A percentile compares a stretch with the other conserved stretches of the same genome.
These are phyloP conservation scores for Agonopterix subpropinquella DNA, from an alignment of 2,888 invertebrate genomes.

Conservation along the genomic window DNA sequence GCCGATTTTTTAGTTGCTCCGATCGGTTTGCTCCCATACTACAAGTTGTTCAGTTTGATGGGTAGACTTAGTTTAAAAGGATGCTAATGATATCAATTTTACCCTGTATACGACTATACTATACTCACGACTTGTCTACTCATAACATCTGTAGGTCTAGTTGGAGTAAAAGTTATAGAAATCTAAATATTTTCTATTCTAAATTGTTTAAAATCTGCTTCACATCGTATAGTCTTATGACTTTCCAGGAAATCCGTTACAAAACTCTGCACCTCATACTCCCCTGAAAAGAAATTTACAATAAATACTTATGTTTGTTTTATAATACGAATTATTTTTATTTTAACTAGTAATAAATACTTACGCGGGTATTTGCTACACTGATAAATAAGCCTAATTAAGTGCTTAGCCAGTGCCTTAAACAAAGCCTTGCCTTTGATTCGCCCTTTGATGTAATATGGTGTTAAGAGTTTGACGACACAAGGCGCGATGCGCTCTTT, in stretches of 20 bases:
- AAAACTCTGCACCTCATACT: slow-evolving; percentile 69
- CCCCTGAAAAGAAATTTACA: slow-evolving; percentile 52
- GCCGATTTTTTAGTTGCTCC: no score
- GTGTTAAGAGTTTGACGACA: slow-evolving; percentile 78
- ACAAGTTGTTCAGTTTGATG: no score
- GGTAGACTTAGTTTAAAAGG: no score
- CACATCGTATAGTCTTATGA: slow-evolving; percentile 66
- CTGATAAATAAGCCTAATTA: slow-evolving; percentile 75
- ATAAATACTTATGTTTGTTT: no score
- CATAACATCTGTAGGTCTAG: neutral
- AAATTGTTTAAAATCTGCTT: slow-evolving; percentile 66
- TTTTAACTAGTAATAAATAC: slow-evolving; percentile 10
- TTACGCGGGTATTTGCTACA: slow-evolving; percentile 74
- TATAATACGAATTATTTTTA: no score
- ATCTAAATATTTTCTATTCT: slow-evolving; percentile 8
- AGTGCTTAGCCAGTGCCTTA: slow-evolving; percentile 76
- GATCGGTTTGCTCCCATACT: no score
- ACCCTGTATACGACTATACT: no score
- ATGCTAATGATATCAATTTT: no score
- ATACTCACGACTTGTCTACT: neutral
- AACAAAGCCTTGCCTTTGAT: slow-evolving; percentile 77
- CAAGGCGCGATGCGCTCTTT: slow-evolving; percentile 77
- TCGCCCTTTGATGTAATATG: slow-evolving; percentile 75
- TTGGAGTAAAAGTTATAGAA: neutral
- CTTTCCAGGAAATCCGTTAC: slow-evolving; percentile 66